Evolutionary conservation across 2,797 vertebrate species (phyloP).

Genomic region (Phoebastria nigripes): DNA sequence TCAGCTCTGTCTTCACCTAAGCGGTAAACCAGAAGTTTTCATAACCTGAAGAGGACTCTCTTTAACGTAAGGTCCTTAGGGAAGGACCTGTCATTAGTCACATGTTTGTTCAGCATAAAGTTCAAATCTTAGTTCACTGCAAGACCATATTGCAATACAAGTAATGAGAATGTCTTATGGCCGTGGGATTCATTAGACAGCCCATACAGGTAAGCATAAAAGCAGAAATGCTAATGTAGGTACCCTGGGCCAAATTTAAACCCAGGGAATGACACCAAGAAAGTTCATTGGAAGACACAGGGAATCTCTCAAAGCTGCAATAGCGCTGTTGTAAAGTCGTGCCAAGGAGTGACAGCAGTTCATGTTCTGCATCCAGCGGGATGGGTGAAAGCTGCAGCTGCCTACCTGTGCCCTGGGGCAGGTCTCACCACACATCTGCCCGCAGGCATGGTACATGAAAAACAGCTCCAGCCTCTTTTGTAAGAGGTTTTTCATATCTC

Average conservation of each 20-base stretch:
- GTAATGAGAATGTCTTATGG: fast-evolving
- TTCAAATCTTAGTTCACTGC: neutral
- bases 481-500: neutral
- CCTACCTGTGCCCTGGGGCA: neutral
- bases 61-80: neutral
- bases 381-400: neutral
- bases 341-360: neutral
- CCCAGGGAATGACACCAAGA: neutral
- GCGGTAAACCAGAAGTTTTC: neutral
- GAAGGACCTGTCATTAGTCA: neutral
- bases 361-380: fast-evolving
- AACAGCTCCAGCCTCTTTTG: neutral
- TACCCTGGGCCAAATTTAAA: neutral
- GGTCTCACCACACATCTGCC: neutral
- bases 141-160: neutral
- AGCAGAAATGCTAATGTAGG: neutral
- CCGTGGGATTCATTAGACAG: neutral
- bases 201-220: neutral
- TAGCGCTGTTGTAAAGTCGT: neutral
- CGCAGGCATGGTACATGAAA: neutral
- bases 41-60: neutral
- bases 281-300: neutral
- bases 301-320: neutral
- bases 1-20: neutral
- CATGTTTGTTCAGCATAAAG: neutral